phyloP scores from a whole-genome alignment of 2,888 invertebrate species.

The Artemia sinica region DNA sequence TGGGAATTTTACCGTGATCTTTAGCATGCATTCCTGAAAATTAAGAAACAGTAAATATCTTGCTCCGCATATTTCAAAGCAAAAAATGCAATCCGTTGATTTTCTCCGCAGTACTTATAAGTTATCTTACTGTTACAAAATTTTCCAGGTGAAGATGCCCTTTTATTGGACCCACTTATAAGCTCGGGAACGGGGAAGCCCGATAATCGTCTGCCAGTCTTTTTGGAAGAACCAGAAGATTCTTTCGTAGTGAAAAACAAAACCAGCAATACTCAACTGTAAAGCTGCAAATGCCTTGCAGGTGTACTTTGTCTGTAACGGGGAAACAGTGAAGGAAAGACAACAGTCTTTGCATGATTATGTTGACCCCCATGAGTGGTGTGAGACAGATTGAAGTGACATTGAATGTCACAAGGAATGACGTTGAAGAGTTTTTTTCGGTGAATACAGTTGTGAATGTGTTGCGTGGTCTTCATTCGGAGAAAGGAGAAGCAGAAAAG shows the following conservation, averaged over 20 bases:
- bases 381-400: conserved; percentile 69
- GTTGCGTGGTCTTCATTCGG: conserved; percentile 77
- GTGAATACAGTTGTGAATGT: conserved; percentile 67
- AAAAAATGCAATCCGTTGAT: too few relatives aligned
- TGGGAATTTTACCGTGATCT: too few relatives aligned
- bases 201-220: conserved; percentile 48
- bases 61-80: too few relatives aligned
- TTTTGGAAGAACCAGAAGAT: conserved; percentile 69
- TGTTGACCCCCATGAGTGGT: conserved; percentile 74
- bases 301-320: conserved; percentile 46
- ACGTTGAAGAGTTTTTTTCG: conserved; percentile 83
- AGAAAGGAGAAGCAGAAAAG: conserved; percentile 67
- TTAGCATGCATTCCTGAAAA: too few relatives aligned
- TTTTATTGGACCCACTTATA: conserved; percentile 25
- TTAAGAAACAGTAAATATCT: too few relatives aligned
- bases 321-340: conserved; percentile 35
- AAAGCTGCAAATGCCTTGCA: conserved; percentile 74
- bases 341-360: conserved; percentile 57
- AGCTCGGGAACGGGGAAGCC: conserved; percentile 27
- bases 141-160: conserved; percentile 23
- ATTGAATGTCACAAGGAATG: conserved; percentile 64
- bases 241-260: conserved; percentile 80
- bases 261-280: conserved; percentile 72
- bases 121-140: too few relatives aligned
- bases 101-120: too few relatives aligned